Percentiles rank a stretch among this genome's conserved stretches.
Evolutionary conservation across 2,888 invertebrate genomes (phyloP).

Genomic region (Mactromeris polynyma): DNA sequence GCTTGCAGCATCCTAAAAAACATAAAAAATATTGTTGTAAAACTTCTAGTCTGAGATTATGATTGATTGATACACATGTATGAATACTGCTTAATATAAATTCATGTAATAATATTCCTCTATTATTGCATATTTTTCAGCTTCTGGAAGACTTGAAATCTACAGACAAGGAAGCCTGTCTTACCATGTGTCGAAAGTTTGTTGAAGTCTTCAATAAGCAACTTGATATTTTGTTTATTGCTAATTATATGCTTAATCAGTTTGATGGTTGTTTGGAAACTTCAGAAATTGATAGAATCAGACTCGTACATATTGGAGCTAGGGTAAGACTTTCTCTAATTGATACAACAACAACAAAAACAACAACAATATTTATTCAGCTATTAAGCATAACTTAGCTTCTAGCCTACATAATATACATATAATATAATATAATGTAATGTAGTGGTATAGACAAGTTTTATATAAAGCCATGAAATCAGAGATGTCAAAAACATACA

Average conservation of each 20-base stretch:
- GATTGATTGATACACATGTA: too few relatives aligned
- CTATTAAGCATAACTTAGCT: too few relatives aligned
- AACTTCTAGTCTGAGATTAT: neutral
- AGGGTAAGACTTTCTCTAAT: conserved; percentile 79
- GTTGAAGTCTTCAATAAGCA: conserved; percentile 77
- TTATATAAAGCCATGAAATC: too few relatives aligned
- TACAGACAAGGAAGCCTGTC: conserved; percentile 70
- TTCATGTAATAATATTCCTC: neutral
- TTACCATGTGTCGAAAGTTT: conserved; percentile 78
- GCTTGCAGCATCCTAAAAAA: too few relatives aligned
- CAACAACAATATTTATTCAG: too few relatives aligned
- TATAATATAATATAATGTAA: too few relatives aligned
- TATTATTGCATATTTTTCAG: conserved; percentile 56
- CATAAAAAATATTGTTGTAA: too few relatives aligned
- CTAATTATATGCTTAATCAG: conserved; percentile 81
- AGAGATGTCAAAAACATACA: too few relatives aligned
- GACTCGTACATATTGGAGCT: conserved; percentile 82
- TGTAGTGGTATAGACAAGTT: too few relatives aligned
- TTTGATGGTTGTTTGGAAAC: conserved; percentile 71
- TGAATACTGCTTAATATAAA: neutral
- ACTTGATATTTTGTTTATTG: conserved; percentile 80
- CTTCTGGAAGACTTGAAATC: conserved; percentile 77
- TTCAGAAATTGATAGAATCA: conserved; percentile 71
- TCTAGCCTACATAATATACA: too few relatives aligned
- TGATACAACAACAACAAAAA: too few relatives aligned